phyloP scores from a whole-genome alignment of 2,113 vertebrate species.

The Meriones unguiculatus region DNA sequence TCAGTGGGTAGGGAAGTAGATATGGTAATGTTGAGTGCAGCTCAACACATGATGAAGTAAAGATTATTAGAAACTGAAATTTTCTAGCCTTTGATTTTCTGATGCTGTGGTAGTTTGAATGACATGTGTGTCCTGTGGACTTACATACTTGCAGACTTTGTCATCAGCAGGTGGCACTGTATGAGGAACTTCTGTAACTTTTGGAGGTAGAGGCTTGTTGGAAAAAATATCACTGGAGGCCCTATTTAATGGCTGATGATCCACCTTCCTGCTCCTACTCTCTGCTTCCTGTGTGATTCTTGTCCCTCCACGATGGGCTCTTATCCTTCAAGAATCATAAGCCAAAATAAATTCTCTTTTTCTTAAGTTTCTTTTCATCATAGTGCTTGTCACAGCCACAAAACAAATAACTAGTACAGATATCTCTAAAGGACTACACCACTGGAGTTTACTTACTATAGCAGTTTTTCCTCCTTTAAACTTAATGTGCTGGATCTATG shows the following conservation, averaged over 20 bases:
- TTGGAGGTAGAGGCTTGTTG: background rate
- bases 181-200: background rate
- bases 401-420: background rate
- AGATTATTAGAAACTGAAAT: background rate
- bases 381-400: background rate
- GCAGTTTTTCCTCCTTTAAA: background rate
- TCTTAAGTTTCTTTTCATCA: background rate
- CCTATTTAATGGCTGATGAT: background rate
- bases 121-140: background rate
- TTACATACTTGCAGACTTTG: background rate
- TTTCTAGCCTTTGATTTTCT: background rate
- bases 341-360: background rate
- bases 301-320: background rate
- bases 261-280: background rate
- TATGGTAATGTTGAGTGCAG: background rate
- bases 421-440: background rate
- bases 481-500: background rate
- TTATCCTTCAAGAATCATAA: background rate
- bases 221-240: background rate
- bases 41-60: background rate
- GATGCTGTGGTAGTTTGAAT: background rate
- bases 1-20: background rate
- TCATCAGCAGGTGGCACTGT: background rate
- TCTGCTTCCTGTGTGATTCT: background rate
- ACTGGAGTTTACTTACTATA: background rate